These are phyloP conservation scores for Eufriesea mexicana DNA, from an alignment of 1,140 invertebrate genomes.

Conservation along the genomic window DNA sequence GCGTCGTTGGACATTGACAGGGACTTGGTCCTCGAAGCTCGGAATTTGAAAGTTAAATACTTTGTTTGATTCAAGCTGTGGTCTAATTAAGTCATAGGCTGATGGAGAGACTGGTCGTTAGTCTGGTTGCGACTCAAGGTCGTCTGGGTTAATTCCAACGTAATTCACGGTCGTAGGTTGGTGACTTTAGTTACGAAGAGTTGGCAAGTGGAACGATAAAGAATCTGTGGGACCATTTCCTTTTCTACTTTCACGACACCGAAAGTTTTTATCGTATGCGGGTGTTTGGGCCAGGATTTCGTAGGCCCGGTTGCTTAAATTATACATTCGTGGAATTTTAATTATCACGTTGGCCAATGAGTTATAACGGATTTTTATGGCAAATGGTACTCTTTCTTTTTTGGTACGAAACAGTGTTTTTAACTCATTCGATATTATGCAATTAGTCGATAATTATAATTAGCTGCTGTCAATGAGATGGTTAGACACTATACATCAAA, in stretches of 20 bases:
- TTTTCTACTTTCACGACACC: not conserved
- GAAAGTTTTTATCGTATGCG: slow-evolving; percentile 47
- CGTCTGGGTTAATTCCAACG: not conserved
- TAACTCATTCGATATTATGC: too few relatives aligned
- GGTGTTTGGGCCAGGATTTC: slow-evolving; percentile 28
- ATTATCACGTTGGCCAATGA: too few relatives aligned
- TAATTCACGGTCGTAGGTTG: not conserved
- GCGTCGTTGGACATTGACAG: too few relatives aligned
- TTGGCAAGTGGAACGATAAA: not conserved
- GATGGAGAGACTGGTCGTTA: not conserved
- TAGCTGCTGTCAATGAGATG: too few relatives aligned
- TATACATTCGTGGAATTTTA: not conserved
- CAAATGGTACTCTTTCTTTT: too few relatives aligned
- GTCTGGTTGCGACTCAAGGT: not conserved
- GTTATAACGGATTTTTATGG: too few relatives aligned
- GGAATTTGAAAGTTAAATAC: not conserved
- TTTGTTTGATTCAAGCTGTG: not conserved
- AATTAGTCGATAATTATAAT: too few relatives aligned
- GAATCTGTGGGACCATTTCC: not conserved
- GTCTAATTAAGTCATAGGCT: not conserved
- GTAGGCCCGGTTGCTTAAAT: not conserved
- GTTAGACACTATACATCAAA: too few relatives aligned
- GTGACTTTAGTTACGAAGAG: not conserved
- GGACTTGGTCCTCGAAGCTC: not conserved
- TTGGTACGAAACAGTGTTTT: too few relatives aligned